Base-by-base conservation (phyloP, 2,113 vertebrate genomes). In the Phyllopteryx taeniolatus region DNA sequence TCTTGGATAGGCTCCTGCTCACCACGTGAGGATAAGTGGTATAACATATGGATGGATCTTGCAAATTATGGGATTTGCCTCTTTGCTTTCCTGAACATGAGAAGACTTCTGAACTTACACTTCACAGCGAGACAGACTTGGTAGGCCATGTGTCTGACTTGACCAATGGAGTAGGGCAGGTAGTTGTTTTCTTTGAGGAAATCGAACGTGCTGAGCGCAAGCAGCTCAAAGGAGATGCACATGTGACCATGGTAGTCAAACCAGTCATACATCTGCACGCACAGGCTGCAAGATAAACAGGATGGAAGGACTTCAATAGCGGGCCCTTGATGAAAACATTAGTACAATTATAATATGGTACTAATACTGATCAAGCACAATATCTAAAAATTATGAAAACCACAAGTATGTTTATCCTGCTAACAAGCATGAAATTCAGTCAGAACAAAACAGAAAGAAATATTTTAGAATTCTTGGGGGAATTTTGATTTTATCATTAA, bases 121-220 rank as follows among this genome's bases (percentile, higher is more conserved):
- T 97, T 95, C 81, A 98, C 95, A 0, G 97, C 95, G 65, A 95
- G 94, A 92, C 96, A 99, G 86, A 98, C 90, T 87, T 99, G 98
- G 89, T 93, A 94, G 83, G 94, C 96, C 97, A 99, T 98, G 90
- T 98, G 96, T 83, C 96, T 89, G 81, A 99, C 95, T 86, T 99
- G 97, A 86, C 94, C 91, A 79, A 99, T 93, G 14, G 96, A 95
- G 79, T 98, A 99, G 63, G 98, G 96, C 83, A 95, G 90, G 82
- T 98, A 99, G 92, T 96, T 96, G 93, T 99, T 99, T 87, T 97
- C 95, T 88, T 99, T 99, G 78, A 99, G 93, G 86, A 99, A 99
- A 89, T 98, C 96, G 1, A 99, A 99, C 60, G 98, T 99, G 94
- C 98, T 99, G 88, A 98, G 95, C 43, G 96, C 96, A 63, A 99